Percentiles rank a stretch among this genome's conserved stretches.
Evolutionary conservation across 2,888 invertebrate genomes (phyloP).

Genomic region (Ectemnius lituratus): DNA sequence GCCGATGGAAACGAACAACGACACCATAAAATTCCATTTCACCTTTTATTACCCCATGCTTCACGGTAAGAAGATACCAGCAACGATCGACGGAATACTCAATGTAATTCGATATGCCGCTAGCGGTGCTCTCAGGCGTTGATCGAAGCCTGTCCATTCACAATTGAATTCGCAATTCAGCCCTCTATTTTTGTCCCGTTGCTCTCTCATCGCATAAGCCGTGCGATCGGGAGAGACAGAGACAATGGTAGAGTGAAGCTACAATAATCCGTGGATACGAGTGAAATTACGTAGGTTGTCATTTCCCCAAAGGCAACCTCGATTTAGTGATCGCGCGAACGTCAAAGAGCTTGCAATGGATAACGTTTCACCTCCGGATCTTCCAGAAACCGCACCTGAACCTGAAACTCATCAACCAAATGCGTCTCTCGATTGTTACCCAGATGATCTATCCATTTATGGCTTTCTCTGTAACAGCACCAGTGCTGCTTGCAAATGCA

Average conservation of each 20-base stretch:
- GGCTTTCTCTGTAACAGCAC: not conserved
- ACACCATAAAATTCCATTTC: slow-evolving; percentile 7
- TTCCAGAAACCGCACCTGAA: no score
- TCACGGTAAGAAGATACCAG: not conserved
- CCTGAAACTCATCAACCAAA: slow-evolving; percentile 9
- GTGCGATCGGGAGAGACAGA: no score
- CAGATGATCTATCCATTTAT: not conserved
- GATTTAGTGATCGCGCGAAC: not conserved
- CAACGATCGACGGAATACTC: not conserved
- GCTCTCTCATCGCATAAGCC: no score
- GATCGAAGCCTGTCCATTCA: slow-evolving; percentile 1
- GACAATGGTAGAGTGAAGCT: no score
- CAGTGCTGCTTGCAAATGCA: not conserved
- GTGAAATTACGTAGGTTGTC: slow-evolving; percentile 1
- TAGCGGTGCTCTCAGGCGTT: not conserved
- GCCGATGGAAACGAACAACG: not conserved
- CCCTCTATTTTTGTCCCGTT: not conserved
- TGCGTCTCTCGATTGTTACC: slow-evolving; percentile 8
- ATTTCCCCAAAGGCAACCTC: not conserved
- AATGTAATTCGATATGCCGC: slow-evolving; percentile 1
- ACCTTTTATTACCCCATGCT: not conserved
- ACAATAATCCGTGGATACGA: not conserved
- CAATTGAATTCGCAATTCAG: not conserved
- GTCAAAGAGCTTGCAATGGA: not conserved
- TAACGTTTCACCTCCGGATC: not conserved